A percentile compares a stretch with the other conserved stretches of the same genome.
These are phyloP conservation scores for Philantomba maxwellii DNA, from an alignment of 2,113 vertebrate genomes.

Conservation along the genomic window DNA sequence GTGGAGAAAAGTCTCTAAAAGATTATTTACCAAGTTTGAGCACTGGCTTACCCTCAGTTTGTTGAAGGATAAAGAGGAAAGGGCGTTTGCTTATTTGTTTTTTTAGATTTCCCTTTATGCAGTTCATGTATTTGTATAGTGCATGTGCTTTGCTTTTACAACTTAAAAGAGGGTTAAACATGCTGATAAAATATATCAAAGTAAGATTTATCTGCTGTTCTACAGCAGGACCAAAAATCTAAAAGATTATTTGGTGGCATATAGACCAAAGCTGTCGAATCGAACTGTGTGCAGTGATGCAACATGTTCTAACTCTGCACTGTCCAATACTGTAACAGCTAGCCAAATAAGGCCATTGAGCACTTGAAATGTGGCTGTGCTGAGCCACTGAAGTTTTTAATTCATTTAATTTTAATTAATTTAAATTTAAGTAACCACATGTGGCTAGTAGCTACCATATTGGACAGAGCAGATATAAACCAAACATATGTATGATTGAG, in stretches of 20 bases:
- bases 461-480: constrained; percentile 2
- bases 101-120: neutral
- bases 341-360: neutral
- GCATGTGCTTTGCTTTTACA: neutral
- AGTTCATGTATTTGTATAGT: neutral
- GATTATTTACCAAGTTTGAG: neutral
- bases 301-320: neutral
- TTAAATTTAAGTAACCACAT: constrained; percentile 21
- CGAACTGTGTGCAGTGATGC: neutral
- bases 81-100: neutral
- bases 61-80: neutral
- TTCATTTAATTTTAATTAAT: constrained; percentile 32
- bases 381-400: neutral
- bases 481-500: constrained; percentile 6
- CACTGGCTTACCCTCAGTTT: neutral
- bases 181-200: neutral
- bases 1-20: neutral
- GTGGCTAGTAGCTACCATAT: neutral
- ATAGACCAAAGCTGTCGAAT: neutral
- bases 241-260: neutral
- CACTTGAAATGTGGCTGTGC: neutral
- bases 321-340: neutral
- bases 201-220: neutral
- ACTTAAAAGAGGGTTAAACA: neutral
- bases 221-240: neutral